These are phyloP conservation scores for Phasia obesa DNA, from an alignment of 2,888 invertebrate genomes.

Conservation along the genomic window DNA sequence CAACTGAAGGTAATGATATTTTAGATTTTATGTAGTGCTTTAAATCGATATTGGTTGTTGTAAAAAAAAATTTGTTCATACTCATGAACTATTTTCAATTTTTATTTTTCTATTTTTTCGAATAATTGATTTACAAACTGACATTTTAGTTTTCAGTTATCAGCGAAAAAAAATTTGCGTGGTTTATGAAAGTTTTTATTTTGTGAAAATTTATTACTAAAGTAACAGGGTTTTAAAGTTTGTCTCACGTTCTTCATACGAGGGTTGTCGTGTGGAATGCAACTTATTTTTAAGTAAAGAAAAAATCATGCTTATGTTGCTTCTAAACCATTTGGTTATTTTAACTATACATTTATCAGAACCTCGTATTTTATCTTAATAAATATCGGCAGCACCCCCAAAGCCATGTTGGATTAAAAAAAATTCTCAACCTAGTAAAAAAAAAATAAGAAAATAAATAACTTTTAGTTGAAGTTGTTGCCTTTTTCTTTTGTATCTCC, in stretches of 20 bases:
- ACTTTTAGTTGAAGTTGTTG: neutral
- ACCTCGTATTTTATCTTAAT: constrained; percentile 32
- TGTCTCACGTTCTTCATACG: neutral
- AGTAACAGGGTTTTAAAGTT: neutral
- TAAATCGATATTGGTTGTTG: neutral
- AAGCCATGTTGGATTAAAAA: neutral
- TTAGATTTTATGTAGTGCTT: no score
- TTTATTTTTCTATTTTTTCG: neutral
- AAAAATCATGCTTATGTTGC: no score
- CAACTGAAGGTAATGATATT: no score
- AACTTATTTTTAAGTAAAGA: no score
- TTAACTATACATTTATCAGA: no score
- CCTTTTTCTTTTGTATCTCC: neutral
- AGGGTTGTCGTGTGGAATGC: neutral
- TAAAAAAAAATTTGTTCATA: neutral
- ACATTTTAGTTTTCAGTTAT: constrained; percentile 19
- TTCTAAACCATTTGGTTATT: no score
- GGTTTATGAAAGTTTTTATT: neutral
- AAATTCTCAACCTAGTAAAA: neutral
- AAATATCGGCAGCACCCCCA: neutral
- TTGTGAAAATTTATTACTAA: neutral
- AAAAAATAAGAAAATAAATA: constrained; percentile 21
- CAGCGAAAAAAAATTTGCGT: neutral
- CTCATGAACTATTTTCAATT: neutral
- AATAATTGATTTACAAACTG: constrained; percentile 33